Conservation (phyloP, 2,113 vertebrate genomes). For the Sterrhoptilus dennistouni region DNA sequence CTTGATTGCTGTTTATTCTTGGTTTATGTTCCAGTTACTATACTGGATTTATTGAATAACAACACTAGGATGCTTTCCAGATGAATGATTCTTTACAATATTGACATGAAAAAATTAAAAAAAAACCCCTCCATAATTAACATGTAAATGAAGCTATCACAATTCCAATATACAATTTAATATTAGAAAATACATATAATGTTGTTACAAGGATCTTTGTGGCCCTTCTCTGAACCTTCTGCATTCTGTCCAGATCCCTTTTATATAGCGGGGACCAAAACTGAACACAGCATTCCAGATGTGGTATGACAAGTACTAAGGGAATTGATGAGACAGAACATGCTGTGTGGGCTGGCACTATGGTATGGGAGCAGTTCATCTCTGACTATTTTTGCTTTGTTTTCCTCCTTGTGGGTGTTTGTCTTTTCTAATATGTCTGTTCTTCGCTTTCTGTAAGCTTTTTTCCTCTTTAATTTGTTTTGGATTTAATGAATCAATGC, state of each 20-base stretch:
- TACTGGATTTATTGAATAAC: neutral
- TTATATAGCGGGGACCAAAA: neutral
- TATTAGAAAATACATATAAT: neutral
- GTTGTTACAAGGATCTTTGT: neutral
- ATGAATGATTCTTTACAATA: neutral
- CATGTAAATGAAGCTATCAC: neutral
- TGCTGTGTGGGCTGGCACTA: neutral
- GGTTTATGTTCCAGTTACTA: neutral
- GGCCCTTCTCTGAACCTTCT: neutral
- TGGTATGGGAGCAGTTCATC: neutral
- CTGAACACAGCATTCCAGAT: neutral
- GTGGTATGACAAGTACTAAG: neutral
- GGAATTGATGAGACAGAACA: neutral
- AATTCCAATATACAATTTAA: neutral
- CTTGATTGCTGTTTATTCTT: neutral
- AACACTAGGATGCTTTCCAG: neutral
- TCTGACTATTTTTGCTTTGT: neutral
- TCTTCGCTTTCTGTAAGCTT: neutral
- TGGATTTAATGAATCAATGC: neutral
- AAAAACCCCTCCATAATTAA: neutral
- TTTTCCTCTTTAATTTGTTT: neutral
- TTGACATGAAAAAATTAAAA: neutral
- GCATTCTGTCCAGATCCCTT: neutral
- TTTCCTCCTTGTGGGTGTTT: neutral
- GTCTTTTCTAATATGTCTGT: neutral